A percentile compares a stretch with the other conserved stretches of the same genome.
Evolutionary conservation across 2,797 vertebrate species (phyloP).

Genomic region (Lemur catta): DNA sequence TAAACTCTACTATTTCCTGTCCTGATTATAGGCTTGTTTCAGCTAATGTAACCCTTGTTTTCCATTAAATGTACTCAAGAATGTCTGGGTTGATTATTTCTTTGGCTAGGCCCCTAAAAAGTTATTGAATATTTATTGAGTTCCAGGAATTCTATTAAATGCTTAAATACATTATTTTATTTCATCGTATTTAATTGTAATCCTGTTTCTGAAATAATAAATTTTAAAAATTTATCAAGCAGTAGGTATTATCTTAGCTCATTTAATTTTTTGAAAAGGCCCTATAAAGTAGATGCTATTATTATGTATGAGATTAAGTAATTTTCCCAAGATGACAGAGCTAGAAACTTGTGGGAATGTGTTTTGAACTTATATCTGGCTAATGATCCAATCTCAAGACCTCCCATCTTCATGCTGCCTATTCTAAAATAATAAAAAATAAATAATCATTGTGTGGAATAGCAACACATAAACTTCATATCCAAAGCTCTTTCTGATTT

Average conservation of each 20-base stretch:
- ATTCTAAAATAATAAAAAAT: not conserved
- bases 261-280: not conserved
- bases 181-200: not conserved
- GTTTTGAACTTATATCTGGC: not conserved
- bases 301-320: not conserved
- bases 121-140: constrained; percentile 49
- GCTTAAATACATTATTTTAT: constrained; percentile 39
- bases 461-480: not conserved
- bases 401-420: no score
- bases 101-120: constrained; percentile 34
- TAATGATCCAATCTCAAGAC: not conserved
- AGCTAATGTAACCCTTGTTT: constrained; percentile 47
- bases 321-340: not conserved
- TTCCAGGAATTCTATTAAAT: constrained; percentile 51
- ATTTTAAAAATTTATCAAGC: not conserved
- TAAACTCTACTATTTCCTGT: constrained; percentile 57
- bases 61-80: constrained; percentile 42
- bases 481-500: not conserved
- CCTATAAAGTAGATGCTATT: not conserved
- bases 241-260: not conserved
- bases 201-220: constrained; percentile 31
- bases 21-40: constrained; percentile 60
- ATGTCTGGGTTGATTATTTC: constrained; percentile 60
- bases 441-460: not conserved
- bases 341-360: not conserved